Conservation (phyloP, 2,797 vertebrate species). For the Megalops cyprinoides region DNA sequence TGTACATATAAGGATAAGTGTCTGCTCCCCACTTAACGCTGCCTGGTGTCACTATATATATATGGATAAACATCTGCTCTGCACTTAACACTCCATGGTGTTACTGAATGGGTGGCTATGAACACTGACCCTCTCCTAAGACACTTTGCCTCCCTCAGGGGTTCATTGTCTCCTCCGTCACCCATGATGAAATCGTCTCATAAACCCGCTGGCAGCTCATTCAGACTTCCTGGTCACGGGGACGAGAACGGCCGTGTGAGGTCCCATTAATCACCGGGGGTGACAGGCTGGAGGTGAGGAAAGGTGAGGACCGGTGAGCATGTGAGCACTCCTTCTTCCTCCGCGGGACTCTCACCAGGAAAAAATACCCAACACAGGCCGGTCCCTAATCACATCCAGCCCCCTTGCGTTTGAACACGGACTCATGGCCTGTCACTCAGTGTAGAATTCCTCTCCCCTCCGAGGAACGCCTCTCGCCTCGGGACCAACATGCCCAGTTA, state of each 20-base stretch:
- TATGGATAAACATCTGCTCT: background rate
- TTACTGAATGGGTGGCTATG: background rate
- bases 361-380: slow-evolving; percentile 47
- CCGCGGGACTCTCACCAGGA: slow-evolving; percentile 19
- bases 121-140: background rate
- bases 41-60: background rate
- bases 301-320: background rate
- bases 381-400: slow-evolving; percentile 54
- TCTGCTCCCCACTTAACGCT: no score
- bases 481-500: slow-evolving; percentile 28
- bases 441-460: slow-evolving; percentile 36
- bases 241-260: slow-evolving; percentile 53
- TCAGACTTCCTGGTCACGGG: slow-evolving; percentile 47
- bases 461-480: slow-evolving; percentile 35
- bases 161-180: background rate
- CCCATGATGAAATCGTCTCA: background rate
- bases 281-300: slow-evolving; percentile 21
- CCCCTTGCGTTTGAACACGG: slow-evolving; percentile 26
- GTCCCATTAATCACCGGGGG: slow-evolving; percentile 54
- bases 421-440: slow-evolving; percentile 19
- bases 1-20: no score
- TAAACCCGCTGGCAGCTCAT: slow-evolving; percentile 42
- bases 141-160: background rate
- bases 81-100: background rate
- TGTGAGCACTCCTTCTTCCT: no score